Base-by-base conservation (phyloP, 2,888 invertebrate species). In the Noctua comes region DNA sequence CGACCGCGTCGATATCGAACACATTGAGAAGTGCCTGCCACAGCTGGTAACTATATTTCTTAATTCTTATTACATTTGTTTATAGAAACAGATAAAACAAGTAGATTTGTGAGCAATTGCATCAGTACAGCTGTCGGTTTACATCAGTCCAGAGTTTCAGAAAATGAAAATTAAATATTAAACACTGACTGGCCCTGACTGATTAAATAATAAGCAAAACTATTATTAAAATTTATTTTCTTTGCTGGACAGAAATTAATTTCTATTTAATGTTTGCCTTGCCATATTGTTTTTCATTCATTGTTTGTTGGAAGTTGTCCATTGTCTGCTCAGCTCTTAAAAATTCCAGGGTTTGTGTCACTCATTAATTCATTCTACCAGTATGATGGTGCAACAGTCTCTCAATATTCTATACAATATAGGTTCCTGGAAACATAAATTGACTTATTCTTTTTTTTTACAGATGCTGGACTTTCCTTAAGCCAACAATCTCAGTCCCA, bases 391-490 rank as follows among this genome's bases (percentile, higher is more conserved):
- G 31, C 31, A 31, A 27, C 27, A 54, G n/a, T 36, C 36, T 64
- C 18, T 70, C n/a, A n/a, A 48, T 46, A 69, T 69, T 21, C 13
- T 13, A 13, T 18, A 18, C 21, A n/a, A n/a, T 24, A 40, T 24
- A n/a, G 21, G 10, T 64, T 64, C 13, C 16, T 11, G 27, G 2
- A n/a, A 24, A 54, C 16, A 43, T 11, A 31, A 43, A n/a, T 16
- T 5, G 4, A 21, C 16, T 40, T 1, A 16, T 24, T 10, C 1
- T 27, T 11, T 59, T 24, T 43, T 69, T 54, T 97, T 96, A 74
- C 95, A 97, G 97, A 97, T 97, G 96, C 91, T 97, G 90, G 97
- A 97, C 89, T 97, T 97, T 90, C 97, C 97, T 8, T 97, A 94
- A 83, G 51, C 70, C 73, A 43, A 64, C 18, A 51, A 77, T 68